A percentile compares a stretch with the other conserved stretches of the same genome.
Conservation (phyloP, 2,797 vertebrate genomes). For the Lemur catta region DNA sequence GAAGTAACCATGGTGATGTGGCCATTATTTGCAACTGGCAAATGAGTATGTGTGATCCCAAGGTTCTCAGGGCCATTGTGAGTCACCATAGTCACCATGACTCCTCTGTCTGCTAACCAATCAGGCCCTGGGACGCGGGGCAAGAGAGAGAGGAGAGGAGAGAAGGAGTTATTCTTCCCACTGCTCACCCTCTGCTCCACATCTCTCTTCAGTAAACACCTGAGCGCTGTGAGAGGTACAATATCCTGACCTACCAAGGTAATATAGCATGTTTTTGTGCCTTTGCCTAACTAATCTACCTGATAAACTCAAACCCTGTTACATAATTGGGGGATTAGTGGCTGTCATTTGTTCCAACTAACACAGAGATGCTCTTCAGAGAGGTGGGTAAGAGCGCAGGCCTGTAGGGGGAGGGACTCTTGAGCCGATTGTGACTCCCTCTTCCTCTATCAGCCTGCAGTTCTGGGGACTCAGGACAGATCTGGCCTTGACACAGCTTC, state of each 20-base stretch:
- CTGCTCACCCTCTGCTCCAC: neutral
- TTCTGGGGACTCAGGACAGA: too few species aligned
- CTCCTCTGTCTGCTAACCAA: neutral
- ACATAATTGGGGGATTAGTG: neutral
- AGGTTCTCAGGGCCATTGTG: neutral
- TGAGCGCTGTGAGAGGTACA: neutral
- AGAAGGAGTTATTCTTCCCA: neutral
- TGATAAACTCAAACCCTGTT: neutral
- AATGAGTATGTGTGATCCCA: neutral
- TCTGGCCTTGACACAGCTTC: too few species aligned
- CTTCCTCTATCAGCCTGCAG: too few species aligned
- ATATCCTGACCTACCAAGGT: neutral
- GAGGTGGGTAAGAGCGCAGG: neutral
- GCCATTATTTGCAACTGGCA: neutral
- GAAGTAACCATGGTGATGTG: neutral
- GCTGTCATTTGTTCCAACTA: neutral
- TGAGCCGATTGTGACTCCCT: too few species aligned
- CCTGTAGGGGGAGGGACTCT: too few species aligned
- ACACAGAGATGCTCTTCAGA: neutral
- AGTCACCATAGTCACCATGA: neutral
- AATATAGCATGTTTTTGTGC: neutral
- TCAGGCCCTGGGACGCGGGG: neutral
- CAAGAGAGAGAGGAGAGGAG: neutral
- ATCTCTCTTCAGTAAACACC: neutral
- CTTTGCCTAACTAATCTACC: neutral